These are phyloP conservation scores for Psophia crepitans DNA, from an alignment of 2,113 vertebrate genomes.

Conservation along the genomic window DNA sequence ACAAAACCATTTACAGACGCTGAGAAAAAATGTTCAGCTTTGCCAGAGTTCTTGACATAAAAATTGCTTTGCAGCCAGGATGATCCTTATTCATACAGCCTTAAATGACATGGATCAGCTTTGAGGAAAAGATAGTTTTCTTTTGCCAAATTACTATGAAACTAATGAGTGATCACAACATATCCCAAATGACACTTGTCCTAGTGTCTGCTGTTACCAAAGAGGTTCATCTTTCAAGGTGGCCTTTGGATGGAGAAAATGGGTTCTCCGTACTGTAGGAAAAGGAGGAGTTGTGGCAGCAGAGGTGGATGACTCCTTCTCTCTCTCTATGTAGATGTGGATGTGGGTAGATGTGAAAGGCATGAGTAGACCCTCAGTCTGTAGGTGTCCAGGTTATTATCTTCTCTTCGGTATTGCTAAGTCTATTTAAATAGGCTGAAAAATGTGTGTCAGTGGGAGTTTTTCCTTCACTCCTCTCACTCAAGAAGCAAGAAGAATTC, in stretches of 20 bases:
- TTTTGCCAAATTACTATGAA: background rate
- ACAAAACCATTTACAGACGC: background rate
- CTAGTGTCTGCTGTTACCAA: background rate
- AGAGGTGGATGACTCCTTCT: background rate
- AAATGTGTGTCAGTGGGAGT: background rate
- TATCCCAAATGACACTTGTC: background rate
- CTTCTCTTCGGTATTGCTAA: background rate
- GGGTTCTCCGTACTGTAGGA: background rate
- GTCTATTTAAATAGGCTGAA: background rate
- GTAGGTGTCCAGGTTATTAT: constrained; percentile 18
- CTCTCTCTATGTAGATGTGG: background rate
- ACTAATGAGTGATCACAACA: background rate
- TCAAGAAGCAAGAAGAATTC: constrained; percentile 19
- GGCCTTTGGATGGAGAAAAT: background rate
- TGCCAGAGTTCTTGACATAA: background rate
- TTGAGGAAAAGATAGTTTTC: background rate
- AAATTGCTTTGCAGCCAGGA: background rate
- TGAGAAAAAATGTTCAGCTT: background rate
- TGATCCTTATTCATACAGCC: background rate
- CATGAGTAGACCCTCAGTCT: background rate
- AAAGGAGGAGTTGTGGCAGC: background rate
- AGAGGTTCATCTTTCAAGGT: background rate
- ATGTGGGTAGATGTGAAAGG: background rate
- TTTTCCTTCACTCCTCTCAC: constrained; percentile 34
- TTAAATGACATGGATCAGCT: background rate